Base-by-base conservation (phyloP, 2,888 invertebrate species). In the Epicampocera succincta region DNA sequence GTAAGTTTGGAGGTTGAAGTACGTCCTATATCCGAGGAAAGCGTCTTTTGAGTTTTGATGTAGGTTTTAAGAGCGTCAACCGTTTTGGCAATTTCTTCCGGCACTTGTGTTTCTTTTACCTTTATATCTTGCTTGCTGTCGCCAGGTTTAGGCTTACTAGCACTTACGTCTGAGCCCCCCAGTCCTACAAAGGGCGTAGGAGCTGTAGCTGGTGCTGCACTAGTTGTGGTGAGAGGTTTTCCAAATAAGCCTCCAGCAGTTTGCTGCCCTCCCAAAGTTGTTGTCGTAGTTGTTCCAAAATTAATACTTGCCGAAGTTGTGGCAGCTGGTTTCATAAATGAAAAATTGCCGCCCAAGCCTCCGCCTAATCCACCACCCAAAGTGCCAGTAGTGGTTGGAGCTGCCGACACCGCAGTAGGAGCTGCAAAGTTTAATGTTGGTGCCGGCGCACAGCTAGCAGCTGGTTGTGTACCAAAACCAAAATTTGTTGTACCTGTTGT, bases 31-130 rank as follows among this genome's bases (percentile, higher is more conserved):
- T 96, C 96, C 0, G 96, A 96, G 80, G 95, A 94, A 42, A 95
- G 92, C 0, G 93, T 92, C 90, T 97, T 97, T 89, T 97, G 97
- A 76, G 95, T 95, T 91, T 97, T 97, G 0, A 97, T 95, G 89
- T 95, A 95, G 75, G 94, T 94, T 92, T 97, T 96, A 87, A 97
- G 95, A 2, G 93, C 92, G 76, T 97, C 96, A 29, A 97, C 95
- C 0, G 95, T 94, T 84, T 94, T 94, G 25, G 93, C 92, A 65
- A 97, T 93, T 91, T 96, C 95, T 86, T 95, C 95, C 0, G 97
- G 97, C 75, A 97, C 89, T 84, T 89, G 89, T 0, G 89, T 90
- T 66, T 91, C 91, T 84, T 91, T 91, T 0, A 90, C 89, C 87
- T 89, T 72, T 11, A 83, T 89, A 66, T 91, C 91, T 54, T 89